Conservation (phyloP, 2,888 invertebrate genomes). For the Synanthedon andrenaeformis region DNA sequence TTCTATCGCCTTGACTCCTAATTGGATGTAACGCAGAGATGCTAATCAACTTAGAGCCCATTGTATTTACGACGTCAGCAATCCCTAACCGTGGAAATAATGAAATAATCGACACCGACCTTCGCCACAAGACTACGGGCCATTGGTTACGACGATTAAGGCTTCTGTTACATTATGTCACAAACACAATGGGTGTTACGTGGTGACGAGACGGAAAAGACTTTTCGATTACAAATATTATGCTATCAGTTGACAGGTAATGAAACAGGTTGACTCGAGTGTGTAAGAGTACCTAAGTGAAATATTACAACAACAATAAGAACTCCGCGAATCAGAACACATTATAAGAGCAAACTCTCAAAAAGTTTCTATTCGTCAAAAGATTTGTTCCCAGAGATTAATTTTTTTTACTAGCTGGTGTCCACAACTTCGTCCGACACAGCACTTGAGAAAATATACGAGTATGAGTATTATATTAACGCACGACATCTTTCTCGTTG, state of each 20-base stretch:
- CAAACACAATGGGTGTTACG: constrained; percentile 17
- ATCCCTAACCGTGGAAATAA: constrained; percentile 14
- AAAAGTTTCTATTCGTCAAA: too few relatives aligned
- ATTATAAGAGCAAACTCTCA: too few relatives aligned
- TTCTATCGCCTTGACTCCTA: too few relatives aligned
- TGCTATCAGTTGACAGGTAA: neutral
- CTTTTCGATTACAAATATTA: neutral
- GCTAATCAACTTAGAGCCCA: neutral
- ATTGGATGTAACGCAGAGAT: neutral
- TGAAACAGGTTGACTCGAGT: neutral
- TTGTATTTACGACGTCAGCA: constrained; percentile 13
- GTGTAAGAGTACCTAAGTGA: too few relatives aligned
- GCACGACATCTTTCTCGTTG: too few relatives aligned
- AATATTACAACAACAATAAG: too few relatives aligned
- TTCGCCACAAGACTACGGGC: constrained; percentile 15
- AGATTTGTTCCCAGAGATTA: too few relatives aligned
- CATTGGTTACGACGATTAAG: constrained; percentile 21
- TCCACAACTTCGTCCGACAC: too few relatives aligned
- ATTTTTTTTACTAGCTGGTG: too few relatives aligned
- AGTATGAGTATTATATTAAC: too few relatives aligned
- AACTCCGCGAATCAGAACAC: too few relatives aligned
- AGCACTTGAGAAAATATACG: too few relatives aligned
- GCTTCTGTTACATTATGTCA: constrained; percentile 30
- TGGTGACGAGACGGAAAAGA: constrained; percentile 20
- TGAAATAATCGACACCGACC: constrained; percentile 23